Conservation (phyloP, 1,140 invertebrate species). For the Monomorium pharaonis region DNA sequence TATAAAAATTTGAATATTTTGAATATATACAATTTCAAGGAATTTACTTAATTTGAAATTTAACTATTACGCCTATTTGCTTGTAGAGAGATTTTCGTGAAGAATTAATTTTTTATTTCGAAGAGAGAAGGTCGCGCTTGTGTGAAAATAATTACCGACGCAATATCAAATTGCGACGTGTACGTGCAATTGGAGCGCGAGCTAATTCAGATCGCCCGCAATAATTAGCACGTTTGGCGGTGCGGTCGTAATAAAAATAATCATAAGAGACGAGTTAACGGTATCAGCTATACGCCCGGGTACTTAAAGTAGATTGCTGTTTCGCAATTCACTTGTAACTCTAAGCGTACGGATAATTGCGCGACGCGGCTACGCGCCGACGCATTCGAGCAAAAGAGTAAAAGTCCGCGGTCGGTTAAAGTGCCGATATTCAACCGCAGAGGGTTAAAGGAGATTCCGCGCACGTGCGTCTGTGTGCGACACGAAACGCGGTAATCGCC, state of each 20-base stretch:
- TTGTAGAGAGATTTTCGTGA: neutral
- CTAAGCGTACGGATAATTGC: constrained; percentile 13
- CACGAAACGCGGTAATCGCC: constrained; percentile 43
- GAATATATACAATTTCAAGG: neutral
- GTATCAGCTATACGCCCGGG: constrained; percentile 4
- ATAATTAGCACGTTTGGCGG: neutral
- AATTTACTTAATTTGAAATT: neutral
- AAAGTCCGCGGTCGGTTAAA: constrained; percentile 46
- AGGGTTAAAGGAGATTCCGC: constrained; percentile 34
- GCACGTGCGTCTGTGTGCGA: neutral
- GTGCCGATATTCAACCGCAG: constrained; percentile 25
- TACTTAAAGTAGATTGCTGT: constrained; percentile 32
- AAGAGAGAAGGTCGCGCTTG: neutral
- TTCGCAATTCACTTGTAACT: constrained; percentile 27
- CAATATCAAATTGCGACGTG: neutral
- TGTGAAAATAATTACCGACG: neutral
- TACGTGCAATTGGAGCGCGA: neutral
- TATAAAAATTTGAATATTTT: neutral
- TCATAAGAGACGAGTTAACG: constrained; percentile 33
- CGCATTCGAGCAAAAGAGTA: constrained; percentile 38
- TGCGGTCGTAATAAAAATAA: constrained; percentile 1
- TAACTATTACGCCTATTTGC: neutral
- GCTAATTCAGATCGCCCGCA: neutral
- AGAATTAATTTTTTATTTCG: neutral
- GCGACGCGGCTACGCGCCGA: neutral